Evolutionary conservation across 2,888 invertebrate species (phyloP).

Genomic region (Polydrusus pterygomalis): DNA sequence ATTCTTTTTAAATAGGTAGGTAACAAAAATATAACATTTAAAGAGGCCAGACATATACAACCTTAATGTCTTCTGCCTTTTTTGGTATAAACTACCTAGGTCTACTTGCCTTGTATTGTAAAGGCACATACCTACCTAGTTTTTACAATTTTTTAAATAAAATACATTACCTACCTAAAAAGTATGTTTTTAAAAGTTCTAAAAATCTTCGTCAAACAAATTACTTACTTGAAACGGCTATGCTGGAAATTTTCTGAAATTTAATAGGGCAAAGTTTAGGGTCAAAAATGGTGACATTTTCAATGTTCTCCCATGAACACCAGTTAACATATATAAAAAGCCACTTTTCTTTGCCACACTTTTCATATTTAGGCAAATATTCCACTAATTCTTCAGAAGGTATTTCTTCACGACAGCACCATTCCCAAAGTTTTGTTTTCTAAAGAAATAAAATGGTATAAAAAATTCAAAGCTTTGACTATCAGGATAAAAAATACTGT

Average conservation of each 20-base stretch:
- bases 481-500: too few relatives aligned
- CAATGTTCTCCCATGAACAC: conserved; percentile 67
- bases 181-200: not conserved
- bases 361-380: conserved; percentile 65
- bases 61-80: too few relatives aligned
- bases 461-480: not conserved
- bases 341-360: conserved; percentile 64
- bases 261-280: conserved; percentile 65
- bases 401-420: conserved; percentile 69
- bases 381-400: conserved; percentile 67
- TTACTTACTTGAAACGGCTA: conserved; percentile 66
- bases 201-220: not conserved
- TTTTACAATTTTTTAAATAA: too few relatives aligned
- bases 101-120: too few relatives aligned
- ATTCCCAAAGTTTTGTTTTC: conserved; percentile 68
- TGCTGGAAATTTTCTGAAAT: conserved; percentile 65
- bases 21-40: too few relatives aligned
- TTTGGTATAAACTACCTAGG: too few relatives aligned
- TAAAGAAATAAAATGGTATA: conserved; percentile 51
- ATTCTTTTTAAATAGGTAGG: too few relatives aligned
- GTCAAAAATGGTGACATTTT: conserved; percentile 64
- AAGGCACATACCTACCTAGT: too few relatives aligned
- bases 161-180: too few relatives aligned
- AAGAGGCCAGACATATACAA: too few relatives aligned
- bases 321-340: conserved; percentile 67